Percentiles rank a stretch among this genome's conserved stretches.
Conservation (phyloP, 2,113 vertebrate genomes). For the Nymphicus hollandicus region DNA sequence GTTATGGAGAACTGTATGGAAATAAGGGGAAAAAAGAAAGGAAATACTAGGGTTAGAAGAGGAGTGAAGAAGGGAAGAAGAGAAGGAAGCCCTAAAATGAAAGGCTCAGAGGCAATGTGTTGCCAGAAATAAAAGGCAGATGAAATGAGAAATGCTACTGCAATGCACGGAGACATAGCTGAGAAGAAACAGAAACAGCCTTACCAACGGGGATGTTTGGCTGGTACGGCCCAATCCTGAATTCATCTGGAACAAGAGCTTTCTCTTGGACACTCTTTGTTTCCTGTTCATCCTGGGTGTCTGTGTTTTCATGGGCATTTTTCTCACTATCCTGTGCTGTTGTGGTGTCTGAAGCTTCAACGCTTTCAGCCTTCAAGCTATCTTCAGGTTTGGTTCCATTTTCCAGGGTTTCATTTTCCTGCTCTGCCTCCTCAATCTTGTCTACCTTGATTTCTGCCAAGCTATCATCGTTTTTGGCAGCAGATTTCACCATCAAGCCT, state of each 20-base stretch:
- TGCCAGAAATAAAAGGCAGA: constrained; percentile 37
- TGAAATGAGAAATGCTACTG: constrained; percentile 44
- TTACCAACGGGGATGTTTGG: constrained; percentile 89
- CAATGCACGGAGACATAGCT: neutral
- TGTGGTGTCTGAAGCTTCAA: constrained; percentile 51
- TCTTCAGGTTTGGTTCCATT: constrained; percentile 76
- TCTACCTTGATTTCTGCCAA: constrained; percentile 76
- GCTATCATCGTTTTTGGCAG: constrained; percentile 64
- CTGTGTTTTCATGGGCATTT: constrained; percentile 56
- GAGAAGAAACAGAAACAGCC: constrained; percentile 29
- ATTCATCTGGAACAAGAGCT: constrained; percentile 70
- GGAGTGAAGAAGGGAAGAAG: neutral
- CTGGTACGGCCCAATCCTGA: constrained; percentile 83
- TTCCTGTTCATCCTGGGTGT: constrained; percentile 64
- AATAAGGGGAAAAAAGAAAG: neutral
- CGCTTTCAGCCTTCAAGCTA: constrained; percentile 44
- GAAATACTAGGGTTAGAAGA: neutral
- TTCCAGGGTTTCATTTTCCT: constrained; percentile 74
- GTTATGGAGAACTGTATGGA: constrained; percentile 18
- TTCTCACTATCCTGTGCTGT: constrained; percentile 49
- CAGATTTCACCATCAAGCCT: constrained; percentile 48
- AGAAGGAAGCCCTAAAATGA: constrained; percentile 17
- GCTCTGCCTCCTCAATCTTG: constrained; percentile 76
- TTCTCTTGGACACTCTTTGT: constrained; percentile 66
- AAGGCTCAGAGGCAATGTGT: neutral